These are phyloP conservation scores for Corydoras sp. DNA, from an alignment of 2,113 vertebrate species.

Conservation along the genomic window DNA sequence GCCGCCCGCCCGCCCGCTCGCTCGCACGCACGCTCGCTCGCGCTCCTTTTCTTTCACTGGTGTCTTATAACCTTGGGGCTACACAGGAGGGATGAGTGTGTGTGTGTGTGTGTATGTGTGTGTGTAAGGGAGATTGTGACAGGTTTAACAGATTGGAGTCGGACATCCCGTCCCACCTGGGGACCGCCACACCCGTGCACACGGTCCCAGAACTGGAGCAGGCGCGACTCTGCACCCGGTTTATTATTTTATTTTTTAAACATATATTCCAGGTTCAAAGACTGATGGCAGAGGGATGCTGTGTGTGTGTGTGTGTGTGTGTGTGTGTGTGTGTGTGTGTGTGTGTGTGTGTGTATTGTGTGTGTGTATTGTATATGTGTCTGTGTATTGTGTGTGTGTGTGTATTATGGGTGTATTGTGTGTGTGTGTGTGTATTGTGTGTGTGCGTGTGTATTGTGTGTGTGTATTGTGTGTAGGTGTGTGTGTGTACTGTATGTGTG, in stretches of 20 bases:
- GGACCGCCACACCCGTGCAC: background rate
- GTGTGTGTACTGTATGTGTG: no score
- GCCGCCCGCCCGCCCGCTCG: slow-evolving; percentile 36
- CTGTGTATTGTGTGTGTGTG: no score
- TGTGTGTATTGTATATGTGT: no score
- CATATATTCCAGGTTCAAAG: slow-evolving; percentile 13
- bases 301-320: background rate
- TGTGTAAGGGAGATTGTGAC: slow-evolving; percentile 42
- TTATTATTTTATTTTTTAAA: background rate
- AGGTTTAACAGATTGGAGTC: slow-evolving; percentile 57
- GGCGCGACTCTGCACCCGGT: background rate
- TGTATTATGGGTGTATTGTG: no score
- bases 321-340: background rate
- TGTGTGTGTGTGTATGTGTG: slow-evolving; percentile 1
- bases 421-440: no score
- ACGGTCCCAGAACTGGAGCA: slow-evolving; percentile 16
- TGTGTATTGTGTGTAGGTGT: no score
- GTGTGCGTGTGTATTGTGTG: no score
- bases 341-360: no score
- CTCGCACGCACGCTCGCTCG: slow-evolving; percentile 35
- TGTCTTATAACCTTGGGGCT: slow-evolving; percentile 60
- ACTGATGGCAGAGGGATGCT: background rate
- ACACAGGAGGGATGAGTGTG: slow-evolving; percentile 33
- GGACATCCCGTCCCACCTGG: slow-evolving; percentile 31
- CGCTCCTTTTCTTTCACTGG: slow-evolving; percentile 32